These are phyloP conservation scores for Cephus sareptanus DNA, from an alignment of 2,888 invertebrate species.

Conservation along the genomic window DNA sequence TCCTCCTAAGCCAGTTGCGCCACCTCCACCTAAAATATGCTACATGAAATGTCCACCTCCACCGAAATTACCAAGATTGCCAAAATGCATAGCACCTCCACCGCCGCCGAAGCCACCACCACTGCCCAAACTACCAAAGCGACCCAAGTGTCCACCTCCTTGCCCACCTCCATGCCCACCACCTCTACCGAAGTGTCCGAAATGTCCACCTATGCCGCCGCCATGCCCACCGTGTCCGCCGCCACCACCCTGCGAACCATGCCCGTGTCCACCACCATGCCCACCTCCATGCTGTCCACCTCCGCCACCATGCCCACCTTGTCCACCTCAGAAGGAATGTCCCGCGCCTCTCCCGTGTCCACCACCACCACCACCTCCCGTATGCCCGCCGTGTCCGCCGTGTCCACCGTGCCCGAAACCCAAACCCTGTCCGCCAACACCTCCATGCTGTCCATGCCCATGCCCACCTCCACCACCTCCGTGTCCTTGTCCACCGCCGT, in stretches of 20 bases:
- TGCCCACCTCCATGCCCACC: constrained; percentile 6
- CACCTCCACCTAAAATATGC: not conserved
- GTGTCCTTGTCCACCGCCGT: not conserved
- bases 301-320: constrained; percentile 7
- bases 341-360: not conserved
- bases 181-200: constrained; percentile 25
- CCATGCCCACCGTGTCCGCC: constrained; percentile 24
- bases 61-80: constrained; percentile 31
- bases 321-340: constrained; percentile 4
- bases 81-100: constrained; percentile 21
- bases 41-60: constrained; percentile 31
- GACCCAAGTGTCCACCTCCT: constrained; percentile 12
- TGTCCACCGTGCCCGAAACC: constrained; percentile 22
- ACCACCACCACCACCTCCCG: not conserved
- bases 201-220: not conserved
- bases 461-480: constrained; percentile 25
- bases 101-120: constrained; percentile 1
- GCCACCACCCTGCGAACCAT: constrained; percentile 28
- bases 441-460: constrained; percentile 23
- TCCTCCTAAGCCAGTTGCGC: not conserved
- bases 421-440: constrained; percentile 3
- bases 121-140: constrained; percentile 4
- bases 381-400: constrained; percentile 6
- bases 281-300: constrained; percentile 23
- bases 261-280: constrained; percentile 26